A percentile compares a stretch with the other conserved stretches of the same genome.
These are phyloP conservation scores for Subacronicta megacephala DNA, from an alignment of 2,888 invertebrate genomes.

Conservation along the genomic window DNA sequence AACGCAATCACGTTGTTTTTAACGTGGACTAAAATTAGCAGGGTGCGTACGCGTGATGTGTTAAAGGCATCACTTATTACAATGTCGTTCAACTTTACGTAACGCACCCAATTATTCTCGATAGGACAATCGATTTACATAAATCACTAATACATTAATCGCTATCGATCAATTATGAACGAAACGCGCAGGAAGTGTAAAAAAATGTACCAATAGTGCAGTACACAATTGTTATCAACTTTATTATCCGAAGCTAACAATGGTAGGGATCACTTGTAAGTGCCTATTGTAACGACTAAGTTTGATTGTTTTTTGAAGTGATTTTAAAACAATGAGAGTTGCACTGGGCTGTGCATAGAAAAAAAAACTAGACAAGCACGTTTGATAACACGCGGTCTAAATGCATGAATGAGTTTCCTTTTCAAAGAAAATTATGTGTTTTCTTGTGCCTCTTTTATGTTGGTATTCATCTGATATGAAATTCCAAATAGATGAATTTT, in stretches of 20 bases:
- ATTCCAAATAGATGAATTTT: constrained; percentile 61
- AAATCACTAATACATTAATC: constrained; percentile 52
- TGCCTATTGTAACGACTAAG: constrained; percentile 76
- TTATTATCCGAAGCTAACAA: constrained; percentile 80
- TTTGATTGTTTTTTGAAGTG: constrained; percentile 71
- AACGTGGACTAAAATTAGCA: constrained; percentile 57
- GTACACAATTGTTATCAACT: constrained; percentile 71
- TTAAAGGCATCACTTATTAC: constrained; percentile 8
- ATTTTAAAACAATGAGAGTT: constrained; percentile 66
- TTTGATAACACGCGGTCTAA: constrained; percentile 69
- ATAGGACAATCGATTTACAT: constrained; percentile 50
- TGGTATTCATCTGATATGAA: constrained; percentile 51
- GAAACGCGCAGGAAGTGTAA: constrained; percentile 77
- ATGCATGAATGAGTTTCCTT: constrained; percentile 67
- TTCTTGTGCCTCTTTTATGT: constrained; percentile 43
- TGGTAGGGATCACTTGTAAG: constrained; percentile 76
- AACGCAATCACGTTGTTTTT: constrained; percentile 69
- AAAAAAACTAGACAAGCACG: constrained; percentile 73
- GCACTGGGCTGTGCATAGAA: constrained; percentile 65
- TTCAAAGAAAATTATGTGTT: constrained; percentile 72
- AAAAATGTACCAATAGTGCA: constrained; percentile 61
- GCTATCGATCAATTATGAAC: constrained; percentile 59
- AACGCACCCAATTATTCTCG: constrained; percentile 41
- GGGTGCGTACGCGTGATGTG: constrained; percentile 11
- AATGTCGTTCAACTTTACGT: constrained; percentile 56